Base-by-base conservation (phyloP, 2,888 invertebrate species). In the Thera britannica region DNA sequence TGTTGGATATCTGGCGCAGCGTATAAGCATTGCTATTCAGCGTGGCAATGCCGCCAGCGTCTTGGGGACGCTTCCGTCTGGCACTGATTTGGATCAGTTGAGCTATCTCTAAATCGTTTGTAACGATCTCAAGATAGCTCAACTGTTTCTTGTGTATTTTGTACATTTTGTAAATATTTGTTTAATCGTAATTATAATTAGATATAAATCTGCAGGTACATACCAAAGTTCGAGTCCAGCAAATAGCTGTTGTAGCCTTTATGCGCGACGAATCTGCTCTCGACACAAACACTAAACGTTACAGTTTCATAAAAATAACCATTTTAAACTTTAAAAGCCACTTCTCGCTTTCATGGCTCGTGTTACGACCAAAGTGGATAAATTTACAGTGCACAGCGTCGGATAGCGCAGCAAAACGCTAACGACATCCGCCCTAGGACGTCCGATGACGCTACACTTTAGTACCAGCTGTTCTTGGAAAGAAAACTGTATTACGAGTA, bases 381-480 rank as follows among this genome's bases (percentile, higher is more conserved):
- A 59, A 59, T 59, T 36, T 49, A 35, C 54, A 59, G 35, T 4
- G 36, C 48, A 12, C 49, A 49, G 36, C 36, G 48, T 58, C 5
- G 35, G 11, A 51, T 60, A 52, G 41, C 51, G 23, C 51, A 44
- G 36, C 38, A 48, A 38, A 52, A 34, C 48, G 12, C 62, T 62
- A 62, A 62, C 55, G 62, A 62, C 48, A 62, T 62, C 55, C 62
- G 62, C 12, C 51, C 49, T 59, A 7, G 62, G 12, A 38, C 49
- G 8, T 51, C 48, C 41, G 8, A 41, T 49, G 23, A 57, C 49
- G 46, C 6, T 54, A 34, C 44, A 54, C 55, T 48, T 63, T 63
- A 36, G 48, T 48, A 51, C 48, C 56, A 57, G 62, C 57, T 57
- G n/a, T 5, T 57, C 7, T 34, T 51, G 11, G 49, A 49, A 11